A percentile compares a stretch with the other conserved stretches of the same genome.
Conservation (phyloP, 2,888 invertebrate genomes). For the Dichetophora obliterata region DNA sequence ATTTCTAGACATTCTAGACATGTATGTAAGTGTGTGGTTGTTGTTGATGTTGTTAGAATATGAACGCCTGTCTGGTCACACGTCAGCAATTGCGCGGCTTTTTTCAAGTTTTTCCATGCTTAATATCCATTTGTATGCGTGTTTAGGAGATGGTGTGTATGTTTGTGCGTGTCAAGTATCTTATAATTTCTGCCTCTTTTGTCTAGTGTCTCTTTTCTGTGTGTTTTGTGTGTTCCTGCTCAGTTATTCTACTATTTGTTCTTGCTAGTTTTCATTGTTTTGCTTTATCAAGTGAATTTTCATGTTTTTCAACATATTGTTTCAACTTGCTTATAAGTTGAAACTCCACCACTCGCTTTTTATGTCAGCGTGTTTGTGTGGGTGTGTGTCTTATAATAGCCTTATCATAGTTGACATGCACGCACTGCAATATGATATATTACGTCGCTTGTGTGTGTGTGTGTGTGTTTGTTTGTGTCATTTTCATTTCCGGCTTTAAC, state of each 20-base stretch:
- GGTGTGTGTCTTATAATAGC: no score
- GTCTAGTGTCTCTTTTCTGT: neutral
- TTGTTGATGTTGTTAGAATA: neutral
- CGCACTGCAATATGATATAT: slow-evolving; percentile 13
- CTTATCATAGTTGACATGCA: neutral
- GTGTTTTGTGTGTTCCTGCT: neutral
- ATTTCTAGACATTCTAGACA: neutral
- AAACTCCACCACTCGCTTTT: no score
- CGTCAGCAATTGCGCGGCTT: neutral
- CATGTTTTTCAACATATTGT: neutral
- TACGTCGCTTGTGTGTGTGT: neutral
- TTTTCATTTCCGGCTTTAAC: neutral
- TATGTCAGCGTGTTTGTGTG: no score
- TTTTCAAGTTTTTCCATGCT: neutral
- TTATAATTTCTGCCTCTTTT: neutral
- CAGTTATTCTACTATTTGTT: neutral
- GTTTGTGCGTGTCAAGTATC: neutral
- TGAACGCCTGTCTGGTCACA: no score
- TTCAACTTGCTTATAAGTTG: no score
- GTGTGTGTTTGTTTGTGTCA: neutral
- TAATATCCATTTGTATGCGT: neutral
- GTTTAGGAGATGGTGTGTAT: neutral
- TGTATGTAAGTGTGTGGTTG: neutral
- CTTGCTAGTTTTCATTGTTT: neutral
- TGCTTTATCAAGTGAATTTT: neutral